Evolutionary conservation across 2,797 vertebrate genomes (phyloP), one percentile per base, ranked within the genome.

Genomic region (Falco concolor): DNA sequence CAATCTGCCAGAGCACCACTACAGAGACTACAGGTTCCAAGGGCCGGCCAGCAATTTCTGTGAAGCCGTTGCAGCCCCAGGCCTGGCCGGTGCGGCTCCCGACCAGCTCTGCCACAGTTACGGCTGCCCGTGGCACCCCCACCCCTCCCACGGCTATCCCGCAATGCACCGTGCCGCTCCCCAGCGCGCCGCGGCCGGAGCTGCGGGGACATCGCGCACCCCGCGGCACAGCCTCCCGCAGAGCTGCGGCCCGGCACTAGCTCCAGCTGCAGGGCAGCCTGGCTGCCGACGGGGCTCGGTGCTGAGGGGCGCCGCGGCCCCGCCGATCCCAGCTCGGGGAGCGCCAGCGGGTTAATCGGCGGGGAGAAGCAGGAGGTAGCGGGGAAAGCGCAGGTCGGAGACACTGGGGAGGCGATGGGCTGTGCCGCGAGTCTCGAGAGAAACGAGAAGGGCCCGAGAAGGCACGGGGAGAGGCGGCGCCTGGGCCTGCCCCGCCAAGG

Each of bases 391-490:
- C 47, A 14, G 9, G 9, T 12, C 22, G 12, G 36, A 42, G 30
- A 8, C 18, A 10, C 23, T 4, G 11, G 18, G 0, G 54, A 72
- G 57, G 32, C 3, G 19, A 32, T 4, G 7, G n/a, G 13, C 28
- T 36, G 34, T 11, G 32, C 13, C 47, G 49, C 11, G 23, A 24
- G 17, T 5, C 7, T 23, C 13, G 7, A 12, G 24, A 42, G 8
- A 14, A 6, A 18, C 4, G 15, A 15, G 20, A 21, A 6, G 38
- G 24, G n/a, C 15, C 34, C 40, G 8, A 28, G 20, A 13, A 24
- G 12, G 17, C 45, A 5, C 10, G 28, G 15, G 21, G 10, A 5
- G 9, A 17, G 19, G 28, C 23, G 18, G 3, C 0, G 56, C n/a
- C 4, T 4, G 11, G 3, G 25, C 22, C 65, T 8, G 40, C 40